These are phyloP conservation scores for Bursaphelenchus mucronatus DNA, from an alignment of 1,140 invertebrate species.

Conservation along the genomic window DNA sequence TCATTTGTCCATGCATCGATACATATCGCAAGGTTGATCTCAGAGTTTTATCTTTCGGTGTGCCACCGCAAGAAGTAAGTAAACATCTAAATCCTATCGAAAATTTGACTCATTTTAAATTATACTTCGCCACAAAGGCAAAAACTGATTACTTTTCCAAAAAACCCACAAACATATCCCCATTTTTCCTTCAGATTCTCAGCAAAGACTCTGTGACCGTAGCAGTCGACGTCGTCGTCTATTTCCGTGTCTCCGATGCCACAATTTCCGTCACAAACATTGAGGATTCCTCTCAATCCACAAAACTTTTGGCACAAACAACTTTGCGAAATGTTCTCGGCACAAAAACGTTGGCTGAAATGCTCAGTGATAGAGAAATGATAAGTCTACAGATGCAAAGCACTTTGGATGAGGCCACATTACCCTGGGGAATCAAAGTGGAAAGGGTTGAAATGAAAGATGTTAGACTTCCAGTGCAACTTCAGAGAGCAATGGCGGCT, in stretches of 20 bases:
- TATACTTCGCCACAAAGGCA: background rate
- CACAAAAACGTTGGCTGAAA: conserved; percentile 82
- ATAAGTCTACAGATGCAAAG: conserved; percentile 82
- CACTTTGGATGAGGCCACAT: conserved; percentile 78
- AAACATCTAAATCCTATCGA: background rate
- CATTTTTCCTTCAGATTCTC: conserved; percentile 66
- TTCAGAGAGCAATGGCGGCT: conserved; percentile 65
- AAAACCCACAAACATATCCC: background rate
- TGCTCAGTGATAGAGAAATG: conserved; percentile 81
- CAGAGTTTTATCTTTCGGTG: conserved; percentile 74
- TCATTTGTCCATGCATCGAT: conserved; percentile 81
- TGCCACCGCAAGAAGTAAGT: conserved; percentile 79
- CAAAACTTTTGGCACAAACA: conserved; percentile 69
- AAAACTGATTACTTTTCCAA: background rate
- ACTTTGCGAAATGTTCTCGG: conserved; percentile 81
- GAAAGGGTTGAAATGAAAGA: conserved; percentile 66
- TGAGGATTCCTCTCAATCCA: conserved; percentile 77
- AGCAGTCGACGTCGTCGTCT: conserved; percentile 48
- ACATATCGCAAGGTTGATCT: conserved; percentile 68
- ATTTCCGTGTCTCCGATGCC: conserved; percentile 51
- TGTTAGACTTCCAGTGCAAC: conserved; percentile 63
- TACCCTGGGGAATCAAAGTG: conserved; percentile 75
- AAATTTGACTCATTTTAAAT: background rate
- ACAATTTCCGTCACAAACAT: conserved; percentile 67
- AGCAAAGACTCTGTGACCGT: conserved; percentile 84